Evolutionary conservation across 2,888 invertebrate genomes (phyloP), one percentile per base, ranked within the genome.

Genomic region (Drosophila mimetica): DNA sequence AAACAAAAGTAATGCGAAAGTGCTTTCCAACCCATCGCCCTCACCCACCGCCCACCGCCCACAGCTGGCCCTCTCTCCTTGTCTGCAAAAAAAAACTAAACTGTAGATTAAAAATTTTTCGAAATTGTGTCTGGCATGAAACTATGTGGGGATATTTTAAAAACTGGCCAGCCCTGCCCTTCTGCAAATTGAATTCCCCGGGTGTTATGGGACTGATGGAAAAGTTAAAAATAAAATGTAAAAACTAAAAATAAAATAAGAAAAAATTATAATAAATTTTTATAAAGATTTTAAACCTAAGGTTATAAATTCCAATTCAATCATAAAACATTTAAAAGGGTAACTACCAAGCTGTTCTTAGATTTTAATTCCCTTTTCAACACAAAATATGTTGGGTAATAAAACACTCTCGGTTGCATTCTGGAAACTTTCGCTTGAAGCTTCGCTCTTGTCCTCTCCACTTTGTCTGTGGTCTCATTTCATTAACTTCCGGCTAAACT

Each of bases 1-100:
- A 79, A 83, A 81, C 67, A 74, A 83, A 79, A 83, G 69, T 76
- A 75, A 77, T 71, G 74, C 57, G 48, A 78, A 71, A 74, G 64
- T 77, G 70, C 65, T 76, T 72, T 74, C 59, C 66, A 36, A 37
- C 54, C 53, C 51, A 39, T 50, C 47, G 44, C 39, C 22, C 46
- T 8, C 36, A 13, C 16, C 44, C 42, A 18, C 46, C 44, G n/a
- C 39, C 44, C 30, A 14, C 28, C 13, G 22, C 16, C 8, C 28
- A n/a, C 11, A 1, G 9, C n/a, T 13, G 20, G 13, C 28, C 25
- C 14, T 18, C 5, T 11, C 39, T n/a, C 11, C 41, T 28, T 9
- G 20, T 37, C 18, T 25, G 20, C 48, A 39, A 37, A 16, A 1
- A 18, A 39, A 28, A 64, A 51, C 61, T 61, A 61, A 64, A 64